Base-by-base conservation (phyloP, 2,797 vertebrate species). In the Distichodus sexfasciatus region DNA sequence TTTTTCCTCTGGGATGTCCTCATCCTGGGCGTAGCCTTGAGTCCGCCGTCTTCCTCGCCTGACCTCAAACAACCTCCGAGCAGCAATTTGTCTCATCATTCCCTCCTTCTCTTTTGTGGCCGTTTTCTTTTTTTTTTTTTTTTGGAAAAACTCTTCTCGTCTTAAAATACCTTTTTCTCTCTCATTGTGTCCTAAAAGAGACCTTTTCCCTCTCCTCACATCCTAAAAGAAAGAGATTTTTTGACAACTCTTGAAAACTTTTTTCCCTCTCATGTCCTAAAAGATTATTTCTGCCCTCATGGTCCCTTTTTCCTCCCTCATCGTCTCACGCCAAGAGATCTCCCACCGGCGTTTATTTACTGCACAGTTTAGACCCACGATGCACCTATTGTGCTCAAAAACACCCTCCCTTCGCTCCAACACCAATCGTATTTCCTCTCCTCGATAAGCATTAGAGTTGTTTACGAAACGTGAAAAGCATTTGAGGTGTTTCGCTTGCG, bases 61-160 rank as follows among this genome's bases (percentile, higher is more conserved):
- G 62, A 74, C 72, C 72, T 67, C 36, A 58, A 28, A 38, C 59
- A 43, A 65, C 72, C 72, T 68, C 21, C 8, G 23, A 1, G 21
- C 43, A 71, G 38, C 63, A 68, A 59, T 64, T 63, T 44, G 33
- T 57, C 35, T 54, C 41, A 57, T 23, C 15, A 11, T 44, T 61
- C 40, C 19, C 53, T 72, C 33, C 33, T 57, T 38, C 65, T 67
- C 24, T 71, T 71, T 67, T n/a, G n/a, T n/a, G n/a, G n/a, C n/a
- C n/a, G n/a, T n/a, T n/a, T n/a, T n/a, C n/a, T n/a, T n/a, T n/a
- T n/a, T n/a, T n/a, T n/a, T n/a, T n/a, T n/a, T n/a, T n/a, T n/a
- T n/a, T n/a, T n/a, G n/a, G n/a, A n/a, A n/a, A n/a, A n/a, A n/a
- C n/a, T n/a, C n/a, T n/a, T n/a, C n/a, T n/a, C n/a, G n/a, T n/a